Percentiles rank a stretch among this genome's conserved stretches.
Evolutionary conservation across 1,140 invertebrate genomes (phyloP).

Genomic region (Drosophila murphyi): DNA sequence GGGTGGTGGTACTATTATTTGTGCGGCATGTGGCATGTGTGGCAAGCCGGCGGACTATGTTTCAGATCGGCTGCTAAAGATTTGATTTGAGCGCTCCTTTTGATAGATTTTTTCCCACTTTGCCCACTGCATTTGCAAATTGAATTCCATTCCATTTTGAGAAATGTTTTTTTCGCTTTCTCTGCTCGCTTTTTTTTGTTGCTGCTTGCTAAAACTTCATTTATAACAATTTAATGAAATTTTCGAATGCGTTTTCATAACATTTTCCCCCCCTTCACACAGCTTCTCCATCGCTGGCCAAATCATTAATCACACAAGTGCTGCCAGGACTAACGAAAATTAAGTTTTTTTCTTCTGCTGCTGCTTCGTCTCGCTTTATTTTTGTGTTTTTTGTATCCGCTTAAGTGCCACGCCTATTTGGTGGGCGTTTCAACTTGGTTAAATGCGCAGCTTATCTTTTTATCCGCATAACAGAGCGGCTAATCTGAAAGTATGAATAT

Average conservation of each 20-base stretch:
- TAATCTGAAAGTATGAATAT: background rate
- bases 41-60: constrained; percentile 6
- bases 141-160: constrained; percentile 61
- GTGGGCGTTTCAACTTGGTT: background rate
- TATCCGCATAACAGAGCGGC: background rate
- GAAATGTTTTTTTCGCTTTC: constrained; percentile 52
- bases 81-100: constrained; percentile 59
- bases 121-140: constrained; percentile 72
- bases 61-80: constrained; percentile 57
- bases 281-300: background rate
- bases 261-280: constrained; percentile 9
- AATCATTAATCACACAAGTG: constrained; percentile 68
- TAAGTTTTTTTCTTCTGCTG: constrained; percentile 60
- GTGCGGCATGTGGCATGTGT: constrained; percentile 31
- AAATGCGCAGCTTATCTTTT: background rate
- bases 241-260: constrained; percentile 82
- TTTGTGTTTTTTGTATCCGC: background rate
- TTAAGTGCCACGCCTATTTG: constrained; percentile 2
- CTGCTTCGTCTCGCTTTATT: background rate
- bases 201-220: constrained; percentile 45
- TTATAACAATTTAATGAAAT: constrained; percentile 83
- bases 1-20: constrained; percentile 52
- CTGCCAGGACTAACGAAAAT: constrained; percentile 75
- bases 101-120: constrained; percentile 63
- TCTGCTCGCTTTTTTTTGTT: too few species aligned